Evolutionary conservation across 2,888 invertebrate genomes (phyloP), one percentile per base, ranked within the genome.

Genomic region (Andrena praecox): DNA sequence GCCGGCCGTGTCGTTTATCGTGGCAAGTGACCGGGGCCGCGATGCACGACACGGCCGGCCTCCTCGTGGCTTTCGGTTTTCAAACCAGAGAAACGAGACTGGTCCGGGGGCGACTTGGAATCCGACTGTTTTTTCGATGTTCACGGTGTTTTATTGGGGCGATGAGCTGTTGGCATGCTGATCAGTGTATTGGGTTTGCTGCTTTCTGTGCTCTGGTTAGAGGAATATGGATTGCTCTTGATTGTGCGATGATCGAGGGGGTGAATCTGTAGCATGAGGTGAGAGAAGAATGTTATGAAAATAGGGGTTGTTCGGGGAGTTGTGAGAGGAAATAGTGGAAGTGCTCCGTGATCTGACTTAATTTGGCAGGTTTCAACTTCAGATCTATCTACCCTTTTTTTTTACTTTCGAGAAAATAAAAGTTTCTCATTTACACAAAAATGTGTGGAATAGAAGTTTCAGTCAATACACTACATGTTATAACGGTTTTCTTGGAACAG

Each of bases 1-100:
- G 68, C 63, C 16, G 24, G 24, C 69, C 42, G 42, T 42, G 59
- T 79, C 81, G 81, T 82, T 81, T 66, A 69, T 77, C 75, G 73
- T 42, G 70, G 63, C 66, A 27, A 67, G 63, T 63, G 62, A 71
- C 42, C 74, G 76, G n/a, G 62, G 24, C 52, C 27, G 42, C 42
- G 16, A 48, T 59, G 64, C 67, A 56, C 62, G 52, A 59, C 72
- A 33, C 29, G 59, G 7, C 20, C 56, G 1, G 8, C 56, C 20
- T 20, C 27, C 10, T 56, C 56, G 56, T 56, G 27, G 16, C 56
- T 66, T 56, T 79, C 60, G 42, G 52, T 74, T 63, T 70, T 77
- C 12, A 54, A 54, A 4, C 2, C n/a, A 16, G 7, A 20, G 50
- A 27, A 70, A 59, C 59, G 20, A 29, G 75, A 76, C 75, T 29